These are phyloP conservation scores for Noctilio leporinus DNA, from an alignment of 2,113 vertebrate genomes.

Conservation along the genomic window DNA sequence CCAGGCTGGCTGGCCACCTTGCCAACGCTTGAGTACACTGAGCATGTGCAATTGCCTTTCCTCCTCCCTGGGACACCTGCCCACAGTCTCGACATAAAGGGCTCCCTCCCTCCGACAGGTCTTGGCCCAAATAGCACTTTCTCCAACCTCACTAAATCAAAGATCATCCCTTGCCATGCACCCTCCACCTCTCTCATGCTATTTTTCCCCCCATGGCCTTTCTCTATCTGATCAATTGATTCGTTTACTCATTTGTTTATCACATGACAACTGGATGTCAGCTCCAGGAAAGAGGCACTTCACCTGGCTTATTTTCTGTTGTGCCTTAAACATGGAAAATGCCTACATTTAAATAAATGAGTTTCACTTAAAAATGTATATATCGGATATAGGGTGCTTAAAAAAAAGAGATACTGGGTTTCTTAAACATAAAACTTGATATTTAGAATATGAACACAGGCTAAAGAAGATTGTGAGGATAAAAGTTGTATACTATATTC, in stretches of 20 bases:
- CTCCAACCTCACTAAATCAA: neutral
- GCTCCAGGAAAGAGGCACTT: neutral
- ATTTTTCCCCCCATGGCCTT: neutral
- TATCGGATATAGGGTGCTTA: neutral
- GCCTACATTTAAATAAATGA: neutral
- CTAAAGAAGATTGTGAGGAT: neutral
- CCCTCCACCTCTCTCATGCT: neutral
- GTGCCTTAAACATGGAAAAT: neutral
- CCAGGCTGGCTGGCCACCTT: neutral
- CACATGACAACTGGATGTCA: neutral
- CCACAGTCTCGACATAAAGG: neutral
- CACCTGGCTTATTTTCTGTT: neutral
- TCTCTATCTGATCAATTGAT: neutral
- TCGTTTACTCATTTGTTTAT: neutral
- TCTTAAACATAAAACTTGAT: neutral
- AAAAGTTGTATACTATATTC: neutral
- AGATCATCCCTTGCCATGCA: neutral
- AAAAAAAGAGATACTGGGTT: neutral
- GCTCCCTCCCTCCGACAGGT: neutral
- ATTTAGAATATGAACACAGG: neutral
- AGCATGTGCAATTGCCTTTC: rapidly evolving
- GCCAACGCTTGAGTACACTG: no score
- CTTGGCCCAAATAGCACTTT: neutral
- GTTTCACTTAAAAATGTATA: neutral
- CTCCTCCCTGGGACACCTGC: neutral